A percentile compares a stretch with the other conserved stretches of the same genome.
Evolutionary conservation across 2,888 invertebrate species (phyloP).

Genomic region (Spialia ferax): DNA sequence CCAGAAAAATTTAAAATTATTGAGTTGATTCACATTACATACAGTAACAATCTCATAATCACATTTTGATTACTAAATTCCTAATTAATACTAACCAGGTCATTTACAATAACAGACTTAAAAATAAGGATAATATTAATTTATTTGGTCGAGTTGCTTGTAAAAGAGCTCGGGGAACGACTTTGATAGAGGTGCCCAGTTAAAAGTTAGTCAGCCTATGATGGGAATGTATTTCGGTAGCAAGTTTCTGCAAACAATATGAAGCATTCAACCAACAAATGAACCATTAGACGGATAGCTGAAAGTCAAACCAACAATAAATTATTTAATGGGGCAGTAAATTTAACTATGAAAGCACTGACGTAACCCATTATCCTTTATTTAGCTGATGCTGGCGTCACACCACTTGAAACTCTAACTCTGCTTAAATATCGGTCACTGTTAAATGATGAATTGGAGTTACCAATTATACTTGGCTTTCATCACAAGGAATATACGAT

Average conservation of each 20-base stretch:
- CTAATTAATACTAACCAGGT: no score
- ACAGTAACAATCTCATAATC: no score
- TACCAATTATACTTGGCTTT: conserved; percentile 10
- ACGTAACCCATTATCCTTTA: conserved; percentile 41
- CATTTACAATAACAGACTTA: no score
- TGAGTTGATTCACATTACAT: no score
- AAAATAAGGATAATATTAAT: no score
- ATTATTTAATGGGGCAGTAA: conserved; percentile 21
- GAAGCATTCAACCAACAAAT: neutral
- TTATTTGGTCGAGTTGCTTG: no score
- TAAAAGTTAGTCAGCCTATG: no score
- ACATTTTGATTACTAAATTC: no score
- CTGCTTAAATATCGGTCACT: conserved; percentile 25
- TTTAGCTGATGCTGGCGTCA: conserved; percentile 25
- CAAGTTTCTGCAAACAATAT: neutral
- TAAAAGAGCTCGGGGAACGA: no score
- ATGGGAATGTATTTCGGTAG: neutral
- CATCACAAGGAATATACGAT: neutral
- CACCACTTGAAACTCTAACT: conserved; percentile 26
- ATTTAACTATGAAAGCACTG: conserved; percentile 41
- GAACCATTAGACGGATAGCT: neutral
- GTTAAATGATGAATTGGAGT: conserved; percentile 27
- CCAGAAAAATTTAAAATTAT: no score
- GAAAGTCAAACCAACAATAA: conserved; percentile 4
- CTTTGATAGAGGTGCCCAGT: neutral